phyloP scores from a whole-genome alignment of 2,888 invertebrate species.

The Xanthorhoe designata region DNA sequence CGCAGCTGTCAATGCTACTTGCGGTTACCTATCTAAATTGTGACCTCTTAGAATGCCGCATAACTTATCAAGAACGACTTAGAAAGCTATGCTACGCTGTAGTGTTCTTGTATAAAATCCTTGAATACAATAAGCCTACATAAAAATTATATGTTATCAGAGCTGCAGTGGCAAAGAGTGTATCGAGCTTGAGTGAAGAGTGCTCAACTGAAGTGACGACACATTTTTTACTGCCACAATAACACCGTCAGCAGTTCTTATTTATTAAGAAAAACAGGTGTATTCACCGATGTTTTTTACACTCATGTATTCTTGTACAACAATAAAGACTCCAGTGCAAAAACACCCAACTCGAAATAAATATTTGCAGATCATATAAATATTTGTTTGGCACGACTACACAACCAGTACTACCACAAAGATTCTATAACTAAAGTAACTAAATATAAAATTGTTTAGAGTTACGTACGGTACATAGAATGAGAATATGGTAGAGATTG shows the following conservation, averaged over 20 bases:
- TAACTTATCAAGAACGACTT: too few species aligned
- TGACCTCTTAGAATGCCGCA: too few species aligned
- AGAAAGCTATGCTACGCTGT: too few species aligned
- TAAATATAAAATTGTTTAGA: conserved; percentile 5
- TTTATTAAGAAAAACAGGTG: neutral
- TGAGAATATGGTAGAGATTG: neutral
- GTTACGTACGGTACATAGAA: neutral
- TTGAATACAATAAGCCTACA: too few species aligned
- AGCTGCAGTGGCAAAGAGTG: too few species aligned
- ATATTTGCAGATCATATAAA: conserved; percentile 24
- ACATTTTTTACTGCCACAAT: neutral
- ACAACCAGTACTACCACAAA: conserved; percentile 22
- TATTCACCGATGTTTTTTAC: neutral
- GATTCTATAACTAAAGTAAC: neutral
- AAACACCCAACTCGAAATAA: conserved; percentile 16
- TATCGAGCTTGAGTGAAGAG: neutral
- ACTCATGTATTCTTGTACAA: conserved; percentile 7
- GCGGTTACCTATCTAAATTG: too few species aligned
- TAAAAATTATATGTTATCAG: too few species aligned
- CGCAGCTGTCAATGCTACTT: too few species aligned
- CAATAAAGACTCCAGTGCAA: conserved; percentile 15
- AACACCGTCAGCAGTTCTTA: neutral
- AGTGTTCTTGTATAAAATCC: too few species aligned
- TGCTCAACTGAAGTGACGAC: neutral
- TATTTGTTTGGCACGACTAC: conserved; percentile 11